These are phyloP conservation scores for Carcina quercana DNA, from an alignment of 2,888 invertebrate genomes.

Conservation along the genomic window DNA sequence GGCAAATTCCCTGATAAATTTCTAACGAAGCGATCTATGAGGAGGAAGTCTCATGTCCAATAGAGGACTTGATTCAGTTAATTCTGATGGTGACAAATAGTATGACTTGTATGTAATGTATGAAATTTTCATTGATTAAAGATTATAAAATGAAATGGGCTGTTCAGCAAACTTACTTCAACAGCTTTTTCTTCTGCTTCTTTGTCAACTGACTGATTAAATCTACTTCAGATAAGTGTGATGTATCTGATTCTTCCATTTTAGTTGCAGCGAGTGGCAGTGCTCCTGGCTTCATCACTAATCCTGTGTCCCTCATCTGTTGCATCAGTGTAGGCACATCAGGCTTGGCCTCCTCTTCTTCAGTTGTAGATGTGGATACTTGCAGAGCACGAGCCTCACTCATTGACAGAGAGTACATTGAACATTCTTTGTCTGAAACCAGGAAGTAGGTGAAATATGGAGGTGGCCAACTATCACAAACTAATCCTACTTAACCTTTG, in stretches of 20 bases:
- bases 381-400: conserved; percentile 85
- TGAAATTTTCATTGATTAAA: too few relatives aligned
- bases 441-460: too few relatives aligned
- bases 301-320: conserved; percentile 94
- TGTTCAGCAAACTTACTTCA: conserved; percentile 76
- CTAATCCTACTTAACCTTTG: too few relatives aligned
- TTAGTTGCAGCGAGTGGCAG: conserved; percentile 71
- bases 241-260: conserved; percentile 76
- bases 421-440: conserved; percentile 91
- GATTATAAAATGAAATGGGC: not conserved
- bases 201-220: conserved; percentile 89
- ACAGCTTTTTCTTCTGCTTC: conserved; percentile 91
- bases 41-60: too few relatives aligned
- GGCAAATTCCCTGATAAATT: too few relatives aligned
- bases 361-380: conserved; percentile 81
- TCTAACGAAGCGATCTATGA: too few relatives aligned
- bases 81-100: too few relatives aligned
- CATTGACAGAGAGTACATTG: conserved; percentile 90
- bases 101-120: too few relatives aligned
- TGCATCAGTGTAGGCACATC: conserved; percentile 83
- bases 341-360: conserved; percentile 76
- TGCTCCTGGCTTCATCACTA: conserved; percentile 88
- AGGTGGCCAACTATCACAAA: too few relatives aligned
- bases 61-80: too few relatives aligned
- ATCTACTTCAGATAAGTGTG: conserved; percentile 79